A percentile compares a stretch with the other conserved stretches of the same genome.
These are phyloP conservation scores for Euplexia lucipara DNA, from an alignment of 2,888 invertebrate species.

Conservation along the genomic window DNA sequence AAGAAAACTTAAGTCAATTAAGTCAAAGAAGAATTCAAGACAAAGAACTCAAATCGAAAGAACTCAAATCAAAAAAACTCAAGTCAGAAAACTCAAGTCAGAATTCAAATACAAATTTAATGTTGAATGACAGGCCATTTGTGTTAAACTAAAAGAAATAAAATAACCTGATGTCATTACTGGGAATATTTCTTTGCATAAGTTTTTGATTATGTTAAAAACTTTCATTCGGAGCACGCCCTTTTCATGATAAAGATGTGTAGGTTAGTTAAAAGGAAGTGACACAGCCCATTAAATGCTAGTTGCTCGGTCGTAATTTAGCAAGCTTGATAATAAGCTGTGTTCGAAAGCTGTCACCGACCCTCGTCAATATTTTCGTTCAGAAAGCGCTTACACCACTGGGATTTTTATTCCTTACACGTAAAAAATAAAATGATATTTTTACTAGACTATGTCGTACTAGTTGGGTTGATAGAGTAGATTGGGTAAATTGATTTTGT, in stretches of 20 bases:
- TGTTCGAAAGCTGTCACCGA: slow-evolving; percentile 60
- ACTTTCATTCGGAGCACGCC: too few species aligned
- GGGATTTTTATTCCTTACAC: slow-evolving; percentile 50
- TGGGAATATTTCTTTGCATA: too few species aligned
- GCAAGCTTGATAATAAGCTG: slow-evolving; percentile 58
- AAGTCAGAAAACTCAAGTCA: too few species aligned
- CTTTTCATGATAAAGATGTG: slow-evolving; percentile 30
- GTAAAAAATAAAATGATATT: slow-evolving; percentile 44
- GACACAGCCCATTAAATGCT: slow-evolving; percentile 58
- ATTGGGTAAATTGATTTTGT: background rate
- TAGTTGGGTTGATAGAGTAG: slow-evolving; percentile 3
- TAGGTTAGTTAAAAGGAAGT: slow-evolving; percentile 40
- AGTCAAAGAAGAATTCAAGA: too few species aligned
- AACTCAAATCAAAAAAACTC: too few species aligned
- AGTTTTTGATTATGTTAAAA: too few species aligned
- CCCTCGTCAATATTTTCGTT: slow-evolving; percentile 66
- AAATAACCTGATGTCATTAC: too few species aligned
- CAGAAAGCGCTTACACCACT: slow-evolving; percentile 40
- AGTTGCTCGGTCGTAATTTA: slow-evolving; percentile 50
- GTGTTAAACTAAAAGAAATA: too few species aligned
- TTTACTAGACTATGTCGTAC: slow-evolving; percentile 15
- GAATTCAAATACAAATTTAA: too few species aligned
- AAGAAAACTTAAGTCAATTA: too few species aligned
- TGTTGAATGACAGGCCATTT: too few species aligned
- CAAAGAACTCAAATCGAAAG: too few species aligned